phyloP scores from a whole-genome alignment of 1,140 invertebrate genomes.

The Drosophila pandora region DNA sequence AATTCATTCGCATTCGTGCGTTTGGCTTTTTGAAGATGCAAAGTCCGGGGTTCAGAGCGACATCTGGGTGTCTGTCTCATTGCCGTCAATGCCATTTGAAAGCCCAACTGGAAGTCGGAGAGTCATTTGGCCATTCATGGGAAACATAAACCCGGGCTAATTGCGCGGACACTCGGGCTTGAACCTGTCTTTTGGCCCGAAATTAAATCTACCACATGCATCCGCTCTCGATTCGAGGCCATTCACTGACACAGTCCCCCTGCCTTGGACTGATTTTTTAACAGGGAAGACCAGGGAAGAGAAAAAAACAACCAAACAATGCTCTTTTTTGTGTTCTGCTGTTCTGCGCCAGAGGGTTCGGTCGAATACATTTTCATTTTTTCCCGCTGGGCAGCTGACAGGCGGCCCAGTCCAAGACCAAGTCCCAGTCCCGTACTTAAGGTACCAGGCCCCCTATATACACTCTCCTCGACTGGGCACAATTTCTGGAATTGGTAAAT shows the following conservation, averaged over 20 bases:
- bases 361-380: constrained; percentile 20
- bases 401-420: background rate
- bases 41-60: background rate
- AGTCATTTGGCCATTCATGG: background rate
- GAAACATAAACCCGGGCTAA: background rate
- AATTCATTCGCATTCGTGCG: constrained; percentile 20
- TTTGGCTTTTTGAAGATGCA: background rate
- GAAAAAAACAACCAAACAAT: background rate
- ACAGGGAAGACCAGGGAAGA: background rate
- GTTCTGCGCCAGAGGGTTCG: constrained; percentile 1
- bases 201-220: constrained; percentile 1
- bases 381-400: constrained; percentile 26
- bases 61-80: background rate
- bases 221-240: background rate
- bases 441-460: background rate
- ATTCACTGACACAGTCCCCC: background rate
- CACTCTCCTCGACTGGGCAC: background rate
- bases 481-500: constrained; percentile 7
- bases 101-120: background rate
- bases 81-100: background rate
- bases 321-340: background rate
- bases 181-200: background rate
- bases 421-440: background rate
- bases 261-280: constrained; percentile 13
- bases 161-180: background rate